These are phyloP conservation scores for Rhinichthys klamathensis DNA, from an alignment of 2,113 vertebrate species.

Conservation along the genomic window DNA sequence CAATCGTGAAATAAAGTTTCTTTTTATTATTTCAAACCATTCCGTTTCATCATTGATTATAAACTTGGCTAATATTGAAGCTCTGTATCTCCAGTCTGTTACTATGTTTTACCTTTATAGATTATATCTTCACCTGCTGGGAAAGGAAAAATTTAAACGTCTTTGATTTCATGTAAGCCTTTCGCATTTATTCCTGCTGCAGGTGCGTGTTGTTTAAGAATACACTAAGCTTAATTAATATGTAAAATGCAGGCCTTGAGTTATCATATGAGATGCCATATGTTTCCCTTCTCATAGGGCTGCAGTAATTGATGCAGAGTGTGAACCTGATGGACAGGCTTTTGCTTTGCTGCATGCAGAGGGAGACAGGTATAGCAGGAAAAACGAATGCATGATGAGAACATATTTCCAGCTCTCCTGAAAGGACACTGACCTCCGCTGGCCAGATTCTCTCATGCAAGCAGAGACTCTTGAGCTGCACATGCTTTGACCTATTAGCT, in stretches of 20 bases:
- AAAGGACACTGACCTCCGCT: conserved; percentile 47
- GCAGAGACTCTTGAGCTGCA: neutral
- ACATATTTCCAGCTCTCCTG: conserved; percentile 26
- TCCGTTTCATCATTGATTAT: conserved; percentile 12
- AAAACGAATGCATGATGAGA: neutral
- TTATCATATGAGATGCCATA: neutral
- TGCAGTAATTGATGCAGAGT: neutral
- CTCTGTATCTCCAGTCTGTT: neutral
- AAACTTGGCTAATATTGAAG: neutral
- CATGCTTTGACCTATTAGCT: conserved; percentile 4
- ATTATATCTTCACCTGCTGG: neutral
- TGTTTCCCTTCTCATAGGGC: neutral
- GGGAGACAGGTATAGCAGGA: neutral
- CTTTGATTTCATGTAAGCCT: neutral
- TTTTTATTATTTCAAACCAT: conserved; percentile 51
- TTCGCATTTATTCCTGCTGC: neutral
- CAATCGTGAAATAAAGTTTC: conserved; percentile 55
- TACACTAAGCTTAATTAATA: neutral
- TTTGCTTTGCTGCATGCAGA: neutral
- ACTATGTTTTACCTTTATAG: neutral
- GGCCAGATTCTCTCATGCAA: conserved; percentile 36
- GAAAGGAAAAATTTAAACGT: neutral
- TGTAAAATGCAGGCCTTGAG: neutral
- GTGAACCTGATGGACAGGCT: neutral
- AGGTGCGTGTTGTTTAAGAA: neutral